Percentiles rank a stretch among this genome's conserved stretches.
These are phyloP conservation scores for Himalopsyche japonica DNA, from an alignment of 2,888 invertebrate genomes.

Conservation along the genomic window DNA sequence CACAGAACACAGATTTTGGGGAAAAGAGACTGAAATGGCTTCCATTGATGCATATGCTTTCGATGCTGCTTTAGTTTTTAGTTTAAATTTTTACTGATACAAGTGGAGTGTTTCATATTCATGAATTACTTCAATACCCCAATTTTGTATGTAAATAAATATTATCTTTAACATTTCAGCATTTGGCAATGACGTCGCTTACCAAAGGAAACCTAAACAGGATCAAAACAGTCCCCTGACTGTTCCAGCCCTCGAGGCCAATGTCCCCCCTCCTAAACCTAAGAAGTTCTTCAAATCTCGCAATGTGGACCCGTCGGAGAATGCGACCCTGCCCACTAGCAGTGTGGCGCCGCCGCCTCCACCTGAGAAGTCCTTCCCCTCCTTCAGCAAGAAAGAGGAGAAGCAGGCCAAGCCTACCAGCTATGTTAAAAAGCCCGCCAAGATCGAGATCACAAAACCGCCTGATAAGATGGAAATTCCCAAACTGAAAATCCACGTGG, in stretches of 20 bases:
- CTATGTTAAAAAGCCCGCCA: slow-evolving; percentile 47
- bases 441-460: slow-evolving; percentile 44
- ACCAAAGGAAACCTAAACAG: slow-evolving; percentile 56
- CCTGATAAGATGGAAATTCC: slow-evolving; percentile 48
- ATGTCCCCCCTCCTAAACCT: slow-evolving; percentile 69
- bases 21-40: no score
- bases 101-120: no score
- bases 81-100: no score
- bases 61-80: no score
- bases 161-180: slow-evolving; percentile 47
- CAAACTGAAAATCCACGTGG: slow-evolving; percentile 48
- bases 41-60: no score
- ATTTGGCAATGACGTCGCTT: slow-evolving; percentile 47
- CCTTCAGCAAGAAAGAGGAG: slow-evolving; percentile 53
- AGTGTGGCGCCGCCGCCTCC: slow-evolving; percentile 59
- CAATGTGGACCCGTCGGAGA: slow-evolving; percentile 67
- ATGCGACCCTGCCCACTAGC: slow-evolving; percentile 53
- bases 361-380: slow-evolving; percentile 53
- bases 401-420: slow-evolving; percentile 43
- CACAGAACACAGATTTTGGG: no score
- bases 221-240: slow-evolving; percentile 61
- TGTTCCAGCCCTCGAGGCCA: slow-evolving; percentile 59
- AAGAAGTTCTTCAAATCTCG: slow-evolving; percentile 91
- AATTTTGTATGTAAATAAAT: background rate
- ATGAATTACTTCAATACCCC: no score